Conservation (phyloP, 2,888 invertebrate species). For the Parochlus steinenii region DNA sequence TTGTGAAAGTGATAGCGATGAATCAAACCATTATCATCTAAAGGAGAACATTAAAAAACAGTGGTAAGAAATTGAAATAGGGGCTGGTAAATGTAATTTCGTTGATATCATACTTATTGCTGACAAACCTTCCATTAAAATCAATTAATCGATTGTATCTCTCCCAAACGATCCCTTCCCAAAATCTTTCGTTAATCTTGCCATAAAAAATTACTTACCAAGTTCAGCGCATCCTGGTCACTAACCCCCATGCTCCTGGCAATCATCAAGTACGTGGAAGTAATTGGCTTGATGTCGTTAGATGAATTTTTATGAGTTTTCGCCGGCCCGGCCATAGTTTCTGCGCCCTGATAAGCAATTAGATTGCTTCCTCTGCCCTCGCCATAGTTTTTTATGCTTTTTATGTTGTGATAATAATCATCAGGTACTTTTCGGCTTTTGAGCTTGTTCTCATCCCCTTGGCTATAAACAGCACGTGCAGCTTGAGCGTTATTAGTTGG, state of each 20-base stretch:
- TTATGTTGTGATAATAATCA: conserved; percentile 1
- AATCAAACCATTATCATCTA: too few relatives aligned
- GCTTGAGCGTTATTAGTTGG: not conserved
- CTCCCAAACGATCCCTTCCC: not conserved
- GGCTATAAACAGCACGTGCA: conserved; percentile 1
- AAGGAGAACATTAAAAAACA: too few relatives aligned
- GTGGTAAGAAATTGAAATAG: too few relatives aligned
- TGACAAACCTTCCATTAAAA: not conserved
- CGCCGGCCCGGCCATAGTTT: too few relatives aligned
- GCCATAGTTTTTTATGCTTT: not conserved
- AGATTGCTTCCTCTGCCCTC: conserved; percentile 9
- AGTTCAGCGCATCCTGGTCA: conserved; percentile 41
- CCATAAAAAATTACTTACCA: conserved; percentile 36
- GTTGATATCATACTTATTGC: not conserved
- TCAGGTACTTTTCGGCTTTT: conserved; percentile 6
- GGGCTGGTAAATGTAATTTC: too few relatives aligned
- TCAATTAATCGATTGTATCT: not conserved
- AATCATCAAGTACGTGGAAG: conserved; percentile 74
- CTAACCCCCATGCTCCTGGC: conserved; percentile 55
- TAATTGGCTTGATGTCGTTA: conserved; percentile 53
- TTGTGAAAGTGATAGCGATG: too few relatives aligned
- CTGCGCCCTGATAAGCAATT: too few relatives aligned
- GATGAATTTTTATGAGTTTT: conserved; percentile 7
- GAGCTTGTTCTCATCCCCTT: not conserved
- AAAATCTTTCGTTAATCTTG: not conserved